A percentile compares a stretch with the other conserved stretches of the same genome.
Conservation (phyloP, 2,888 invertebrate genomes). For the Synergus umbraculus region DNA sequence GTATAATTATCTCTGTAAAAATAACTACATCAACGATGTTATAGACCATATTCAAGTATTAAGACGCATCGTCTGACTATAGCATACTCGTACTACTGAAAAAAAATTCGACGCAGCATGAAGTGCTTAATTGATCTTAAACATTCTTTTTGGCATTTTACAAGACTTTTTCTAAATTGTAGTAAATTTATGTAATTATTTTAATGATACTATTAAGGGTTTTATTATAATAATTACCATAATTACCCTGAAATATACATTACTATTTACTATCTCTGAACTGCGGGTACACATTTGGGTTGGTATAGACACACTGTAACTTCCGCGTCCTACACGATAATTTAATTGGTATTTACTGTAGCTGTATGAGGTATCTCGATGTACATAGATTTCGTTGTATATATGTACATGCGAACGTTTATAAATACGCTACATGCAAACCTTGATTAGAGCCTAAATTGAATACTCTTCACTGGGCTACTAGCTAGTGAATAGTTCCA, state of each 20-base stretch:
- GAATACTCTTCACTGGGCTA: conserved; percentile 68
- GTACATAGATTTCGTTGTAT: background rate
- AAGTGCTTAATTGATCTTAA: no score
- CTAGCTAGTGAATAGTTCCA: conserved; percentile 47
- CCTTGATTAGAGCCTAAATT: conserved; percentile 64
- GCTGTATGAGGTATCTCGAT: conserved; percentile 41
- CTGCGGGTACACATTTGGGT: background rate
- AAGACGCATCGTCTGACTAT: no score
- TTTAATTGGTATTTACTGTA: conserved; percentile 62
- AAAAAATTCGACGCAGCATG: no score
- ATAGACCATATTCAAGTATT: no score
- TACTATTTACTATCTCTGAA: background rate
- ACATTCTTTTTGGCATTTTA: no score
- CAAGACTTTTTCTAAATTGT: background rate
- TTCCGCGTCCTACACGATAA: conserved; percentile 50
- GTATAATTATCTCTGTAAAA: no score
- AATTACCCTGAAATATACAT: background rate
- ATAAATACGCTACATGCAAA: conserved; percentile 43
- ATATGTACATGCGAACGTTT: background rate
- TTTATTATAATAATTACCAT: background rate
- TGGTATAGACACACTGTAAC: conserved; percentile 45
- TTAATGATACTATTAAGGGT: background rate
- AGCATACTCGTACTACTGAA: no score
- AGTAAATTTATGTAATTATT: background rate
- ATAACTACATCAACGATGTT: no score